Conservation (phyloP, 2,113 vertebrate genomes). For the Dunckerocampus dactyliophorus region DNA sequence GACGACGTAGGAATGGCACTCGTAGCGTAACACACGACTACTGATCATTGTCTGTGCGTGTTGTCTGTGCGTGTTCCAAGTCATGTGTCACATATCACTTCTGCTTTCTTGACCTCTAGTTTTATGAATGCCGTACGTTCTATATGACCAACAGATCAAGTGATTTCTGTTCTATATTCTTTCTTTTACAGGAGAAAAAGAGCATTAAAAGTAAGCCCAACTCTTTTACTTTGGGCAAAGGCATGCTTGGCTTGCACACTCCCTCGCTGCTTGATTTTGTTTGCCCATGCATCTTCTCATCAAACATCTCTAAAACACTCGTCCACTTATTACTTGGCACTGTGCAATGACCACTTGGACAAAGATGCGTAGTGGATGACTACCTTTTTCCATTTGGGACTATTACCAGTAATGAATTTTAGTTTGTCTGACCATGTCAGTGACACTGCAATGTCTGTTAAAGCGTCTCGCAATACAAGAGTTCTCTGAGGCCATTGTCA, state of each 20-base stretch:
- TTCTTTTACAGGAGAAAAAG: constrained; percentile 83
- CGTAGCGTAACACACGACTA: background rate
- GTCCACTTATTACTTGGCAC: constrained; percentile 32
- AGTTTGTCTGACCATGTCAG: background rate
- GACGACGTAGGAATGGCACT: constrained; percentile 50
- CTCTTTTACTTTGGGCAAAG: constrained; percentile 54
- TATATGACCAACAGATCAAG: constrained; percentile 24
- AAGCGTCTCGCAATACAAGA: background rate
- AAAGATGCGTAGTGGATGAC: constrained; percentile 15
- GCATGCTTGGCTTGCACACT: constrained; percentile 75
- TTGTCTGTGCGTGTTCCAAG: constrained; percentile 38
- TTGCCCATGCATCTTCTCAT: constrained; percentile 67
- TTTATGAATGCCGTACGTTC: background rate
- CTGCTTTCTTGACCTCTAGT: constrained; percentile 3
- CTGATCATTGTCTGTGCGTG: constrained; percentile 16
- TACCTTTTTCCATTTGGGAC: constrained; percentile 13
- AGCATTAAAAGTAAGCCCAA: constrained; percentile 83
- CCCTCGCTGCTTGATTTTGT: constrained; percentile 67
- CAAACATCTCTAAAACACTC: constrained; percentile 51
- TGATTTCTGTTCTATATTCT: constrained; percentile 74
- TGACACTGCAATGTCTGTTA: constrained; percentile 11
- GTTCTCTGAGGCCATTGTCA: constrained; percentile 45
- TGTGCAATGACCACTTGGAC: constrained; percentile 10
- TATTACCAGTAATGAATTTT: background rate
- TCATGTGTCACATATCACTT: constrained; percentile 41